Conservation (phyloP, 2,888 invertebrate genomes). For the Acanthosepion esculentum region DNA sequence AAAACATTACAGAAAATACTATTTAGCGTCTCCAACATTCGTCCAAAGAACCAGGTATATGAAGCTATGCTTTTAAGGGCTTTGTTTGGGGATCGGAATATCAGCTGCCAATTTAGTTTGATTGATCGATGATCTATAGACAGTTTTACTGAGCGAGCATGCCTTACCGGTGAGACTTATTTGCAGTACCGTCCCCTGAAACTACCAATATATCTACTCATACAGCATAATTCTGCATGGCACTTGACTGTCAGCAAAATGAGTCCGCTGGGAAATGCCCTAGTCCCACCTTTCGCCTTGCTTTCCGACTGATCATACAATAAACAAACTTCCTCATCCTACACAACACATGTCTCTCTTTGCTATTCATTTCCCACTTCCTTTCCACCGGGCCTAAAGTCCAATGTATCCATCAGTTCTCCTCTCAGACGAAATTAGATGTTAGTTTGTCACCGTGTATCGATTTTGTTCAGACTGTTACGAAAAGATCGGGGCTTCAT, state of each 20-base stretch:
- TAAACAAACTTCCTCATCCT: not conserved
- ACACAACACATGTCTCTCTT: not conserved
- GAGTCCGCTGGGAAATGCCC: not conserved
- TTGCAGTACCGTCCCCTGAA: not conserved
- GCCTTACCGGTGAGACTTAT: not conserved
- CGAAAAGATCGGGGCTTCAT: not conserved
- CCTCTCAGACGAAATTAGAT: no score
- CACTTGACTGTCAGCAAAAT: not conserved
- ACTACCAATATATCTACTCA: conserved; percentile 18
- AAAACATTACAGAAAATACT: no score
- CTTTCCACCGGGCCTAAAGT: no score
- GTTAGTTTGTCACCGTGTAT: no score
- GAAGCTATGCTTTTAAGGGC: no score
- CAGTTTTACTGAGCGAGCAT: not conserved
- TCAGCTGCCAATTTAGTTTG: not conserved
- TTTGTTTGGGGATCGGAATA: not conserved
- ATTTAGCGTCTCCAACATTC: no score
- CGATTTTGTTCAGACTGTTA: no score
- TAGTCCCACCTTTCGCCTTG: not conserved
- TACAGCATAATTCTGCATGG: not conserved
- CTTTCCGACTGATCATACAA: not conserved
- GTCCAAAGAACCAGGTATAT: no score
- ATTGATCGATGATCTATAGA: not conserved
- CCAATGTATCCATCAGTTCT: no score
- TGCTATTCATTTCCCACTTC: no score